A percentile compares a stretch with the other conserved stretches of the same genome.
Evolutionary conservation across 1,140 invertebrate species (phyloP).

Genomic region (Odontomachus brunneus): DNA sequence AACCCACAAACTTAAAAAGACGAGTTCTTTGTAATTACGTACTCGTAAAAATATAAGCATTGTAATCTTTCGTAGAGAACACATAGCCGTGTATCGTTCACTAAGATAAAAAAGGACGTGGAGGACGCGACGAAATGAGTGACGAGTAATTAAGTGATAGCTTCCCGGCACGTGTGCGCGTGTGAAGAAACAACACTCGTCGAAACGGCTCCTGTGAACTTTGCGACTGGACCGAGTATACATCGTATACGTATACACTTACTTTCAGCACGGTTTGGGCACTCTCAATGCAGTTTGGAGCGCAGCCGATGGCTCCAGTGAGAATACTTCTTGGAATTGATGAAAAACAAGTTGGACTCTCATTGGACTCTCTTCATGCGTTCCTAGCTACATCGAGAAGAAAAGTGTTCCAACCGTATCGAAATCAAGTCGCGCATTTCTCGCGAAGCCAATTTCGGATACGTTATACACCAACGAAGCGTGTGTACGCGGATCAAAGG

Average conservation of each 20-base stretch:
- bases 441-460: constrained; percentile 50
- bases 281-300: no score
- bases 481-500: constrained; percentile 28
- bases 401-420: no score
- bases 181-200: background rate
- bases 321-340: no score
- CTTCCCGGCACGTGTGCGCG: constrained; percentile 6
- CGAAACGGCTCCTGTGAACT: constrained; percentile 31
- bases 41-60: constrained; percentile 63
- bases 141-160: background rate
- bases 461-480: constrained; percentile 31
- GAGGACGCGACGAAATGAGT: background rate
- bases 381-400: no score
- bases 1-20: constrained; percentile 26
- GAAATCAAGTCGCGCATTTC: background rate
- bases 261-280: no score
- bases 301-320: no score
- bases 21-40: constrained; percentile 65
- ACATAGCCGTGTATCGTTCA: constrained; percentile 63
- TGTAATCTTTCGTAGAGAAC: constrained; percentile 68
- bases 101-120: constrained; percentile 2
- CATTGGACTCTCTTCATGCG: no score
- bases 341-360: no score
- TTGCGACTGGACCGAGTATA: background rate
- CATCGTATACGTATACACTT: no score